Percentiles rank a stretch among this genome's conserved stretches.
Evolutionary conservation across 2,797 vertebrate species (phyloP).

Genomic region (Champsocephalus gunnari): DNA sequence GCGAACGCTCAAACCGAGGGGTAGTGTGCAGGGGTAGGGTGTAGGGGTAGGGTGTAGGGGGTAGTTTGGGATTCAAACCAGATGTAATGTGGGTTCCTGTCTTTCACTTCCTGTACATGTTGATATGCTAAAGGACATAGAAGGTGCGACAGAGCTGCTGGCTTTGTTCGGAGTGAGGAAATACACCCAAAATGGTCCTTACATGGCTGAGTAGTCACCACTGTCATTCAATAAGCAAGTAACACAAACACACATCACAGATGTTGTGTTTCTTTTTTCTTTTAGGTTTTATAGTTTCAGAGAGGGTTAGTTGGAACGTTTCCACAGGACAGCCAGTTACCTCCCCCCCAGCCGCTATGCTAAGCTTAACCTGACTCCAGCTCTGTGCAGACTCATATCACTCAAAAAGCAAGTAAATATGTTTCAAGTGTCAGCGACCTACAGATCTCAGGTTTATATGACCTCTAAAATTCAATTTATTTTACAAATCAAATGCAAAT

Average conservation of each 20-base stretch:
- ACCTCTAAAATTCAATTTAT: constrained; percentile 10
- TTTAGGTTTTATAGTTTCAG: not conserved
- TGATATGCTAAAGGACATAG: not conserved
- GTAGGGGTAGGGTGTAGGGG: no score
- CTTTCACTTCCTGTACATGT: not conserved
- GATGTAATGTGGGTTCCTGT: not conserved
- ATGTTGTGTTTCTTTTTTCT: not conserved
- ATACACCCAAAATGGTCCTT: not conserved
- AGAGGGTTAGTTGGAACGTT: not conserved
- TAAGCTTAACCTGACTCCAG: not conserved
- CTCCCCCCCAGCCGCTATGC: not conserved
- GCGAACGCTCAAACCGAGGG: no score
- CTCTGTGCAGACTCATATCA: not conserved
- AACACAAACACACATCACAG: no score
- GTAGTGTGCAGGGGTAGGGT: no score
- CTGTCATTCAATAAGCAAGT: not conserved
- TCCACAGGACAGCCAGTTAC: not conserved
- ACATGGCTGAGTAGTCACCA: no score
- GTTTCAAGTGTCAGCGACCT: constrained; percentile 4
- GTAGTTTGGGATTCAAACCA: not conserved
- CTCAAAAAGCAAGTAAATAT: not conserved
- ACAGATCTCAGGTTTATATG: constrained; percentile 9
- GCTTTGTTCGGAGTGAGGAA: not conserved
- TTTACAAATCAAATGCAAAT: constrained; percentile 27
- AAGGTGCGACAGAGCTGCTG: not conserved